These are phyloP conservation scores for Eupeodes latifasciatus DNA, from an alignment of 2,888 invertebrate species.

Conservation along the genomic window DNA sequence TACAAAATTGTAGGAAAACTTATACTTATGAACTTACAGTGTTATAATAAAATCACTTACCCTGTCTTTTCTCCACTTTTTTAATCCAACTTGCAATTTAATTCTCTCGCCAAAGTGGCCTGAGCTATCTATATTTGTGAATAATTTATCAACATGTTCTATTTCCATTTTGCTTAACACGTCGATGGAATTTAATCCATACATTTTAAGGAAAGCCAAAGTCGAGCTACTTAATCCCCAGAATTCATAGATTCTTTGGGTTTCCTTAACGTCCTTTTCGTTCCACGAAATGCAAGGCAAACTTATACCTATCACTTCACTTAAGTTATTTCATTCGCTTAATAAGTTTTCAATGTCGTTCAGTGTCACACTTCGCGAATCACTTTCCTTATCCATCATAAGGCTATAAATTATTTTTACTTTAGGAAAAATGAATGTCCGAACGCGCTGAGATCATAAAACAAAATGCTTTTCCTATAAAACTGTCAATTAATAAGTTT, in stretches of 20 bases:
- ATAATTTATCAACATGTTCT: background rate
- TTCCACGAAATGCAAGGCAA: background rate
- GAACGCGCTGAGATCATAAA: too few relatives aligned
- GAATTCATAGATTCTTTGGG: slow-evolving; percentile 1
- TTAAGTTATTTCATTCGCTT: background rate
- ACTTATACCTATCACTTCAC: background rate
- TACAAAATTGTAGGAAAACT: too few relatives aligned
- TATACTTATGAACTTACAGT: too few relatives aligned
- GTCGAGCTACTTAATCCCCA: slow-evolving; percentile 10
- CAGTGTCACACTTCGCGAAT: too few relatives aligned
- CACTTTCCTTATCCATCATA: too few relatives aligned
- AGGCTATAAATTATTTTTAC: too few relatives aligned
- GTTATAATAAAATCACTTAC: background rate
- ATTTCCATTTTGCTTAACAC: slow-evolving; percentile 3
- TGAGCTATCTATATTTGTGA: too few relatives aligned
- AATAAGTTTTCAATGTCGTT: background rate
- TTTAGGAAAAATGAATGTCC: too few relatives aligned
- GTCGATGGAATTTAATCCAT: slow-evolving; percentile 4
- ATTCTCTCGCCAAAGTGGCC: background rate
- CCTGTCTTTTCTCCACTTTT: too few relatives aligned
- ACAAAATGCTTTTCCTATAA: too few relatives aligned
- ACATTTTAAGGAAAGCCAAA: background rate
- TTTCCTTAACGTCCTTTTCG: background rate
- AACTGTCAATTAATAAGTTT: too few relatives aligned
- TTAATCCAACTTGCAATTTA: too few relatives aligned